Evolutionary conservation across 2,797 vertebrate species (phyloP).

Genomic region (Alca torda): DNA sequence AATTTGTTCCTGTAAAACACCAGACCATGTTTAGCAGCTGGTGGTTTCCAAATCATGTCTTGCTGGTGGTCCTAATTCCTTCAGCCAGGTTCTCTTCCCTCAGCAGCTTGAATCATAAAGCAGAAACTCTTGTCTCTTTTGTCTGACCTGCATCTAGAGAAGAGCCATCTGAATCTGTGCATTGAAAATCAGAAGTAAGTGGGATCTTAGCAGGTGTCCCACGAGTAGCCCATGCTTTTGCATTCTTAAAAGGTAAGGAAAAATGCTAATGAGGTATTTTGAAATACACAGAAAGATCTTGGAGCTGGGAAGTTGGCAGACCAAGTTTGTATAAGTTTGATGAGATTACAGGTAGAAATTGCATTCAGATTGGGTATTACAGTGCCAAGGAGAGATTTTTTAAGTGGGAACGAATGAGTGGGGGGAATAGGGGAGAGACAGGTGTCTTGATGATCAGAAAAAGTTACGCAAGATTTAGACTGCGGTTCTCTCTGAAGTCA

Average conservation of each 20-base stretch:
- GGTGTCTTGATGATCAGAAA: not conserved
- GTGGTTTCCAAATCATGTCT: not conserved
- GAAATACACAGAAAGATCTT: not conserved
- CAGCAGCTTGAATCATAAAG: not conserved
- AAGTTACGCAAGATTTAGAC: not conserved
- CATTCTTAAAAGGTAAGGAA: not conserved
- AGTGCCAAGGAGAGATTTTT: not conserved
- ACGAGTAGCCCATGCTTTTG: not conserved
- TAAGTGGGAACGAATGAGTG: not conserved
- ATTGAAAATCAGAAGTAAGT: not conserved
- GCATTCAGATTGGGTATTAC: not conserved
- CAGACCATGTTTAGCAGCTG: not conserved
- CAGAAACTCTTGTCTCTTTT: not conserved
- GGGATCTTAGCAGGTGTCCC: not conserved
- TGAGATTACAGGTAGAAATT: not conserved
- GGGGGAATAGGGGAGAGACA: not conserved
- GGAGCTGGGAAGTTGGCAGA: not conserved
- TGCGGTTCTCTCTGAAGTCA: not conserved
- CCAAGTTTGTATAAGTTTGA: not conserved
- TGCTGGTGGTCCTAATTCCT: not conserved
- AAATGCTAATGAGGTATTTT: not conserved
- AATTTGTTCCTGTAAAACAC: not conserved
- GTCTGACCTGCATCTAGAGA: not conserved
- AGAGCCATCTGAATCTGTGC: not conserved
- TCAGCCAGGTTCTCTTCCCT: not conserved